Evolutionary conservation across 2,888 invertebrate species (phyloP).

Genomic region (Mythimna albipuncta): DNA sequence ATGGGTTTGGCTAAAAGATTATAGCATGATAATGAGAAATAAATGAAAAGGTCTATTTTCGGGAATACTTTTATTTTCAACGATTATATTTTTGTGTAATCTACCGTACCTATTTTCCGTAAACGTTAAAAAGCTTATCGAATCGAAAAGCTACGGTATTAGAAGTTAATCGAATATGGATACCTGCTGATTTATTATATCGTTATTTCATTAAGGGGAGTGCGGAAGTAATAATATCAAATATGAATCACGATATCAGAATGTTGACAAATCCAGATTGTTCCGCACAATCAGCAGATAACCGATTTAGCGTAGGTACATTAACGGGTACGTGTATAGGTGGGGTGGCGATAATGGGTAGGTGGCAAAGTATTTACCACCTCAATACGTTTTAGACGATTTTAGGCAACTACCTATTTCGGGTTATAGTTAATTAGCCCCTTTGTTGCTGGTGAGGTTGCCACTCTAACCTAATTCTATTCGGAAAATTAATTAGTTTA

Average conservation of each 20-base stretch:
- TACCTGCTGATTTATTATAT: slow-evolving; percentile 5
- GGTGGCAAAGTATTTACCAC: slow-evolving; percentile 1
- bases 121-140: slow-evolving; percentile 16
- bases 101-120: slow-evolving; percentile 19
- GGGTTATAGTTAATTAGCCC: slow-evolving; percentile 31
- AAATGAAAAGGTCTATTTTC: slow-evolving; percentile 46
- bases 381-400: slow-evolving; percentile 9
- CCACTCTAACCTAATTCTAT: slow-evolving; percentile 24
- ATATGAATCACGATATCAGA: slow-evolving; percentile 23
- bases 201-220: slow-evolving; percentile 4
- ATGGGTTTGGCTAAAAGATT: slow-evolving; percentile 50
- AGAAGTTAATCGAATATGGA: slow-evolving; percentile 5
- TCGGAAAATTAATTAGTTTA: slow-evolving; percentile 36
- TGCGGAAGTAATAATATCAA: slow-evolving; percentile 27
- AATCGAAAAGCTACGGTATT: slow-evolving; percentile 1
- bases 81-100: slow-evolving; percentile 25
- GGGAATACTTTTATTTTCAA: slow-evolving; percentile 29
- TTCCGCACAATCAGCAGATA: slow-evolving; percentile 42
- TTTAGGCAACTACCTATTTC: slow-evolving; percentile 6
- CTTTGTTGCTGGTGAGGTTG: slow-evolving; percentile 15
- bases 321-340: slow-evolving; percentile 23
- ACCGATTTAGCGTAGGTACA: slow-evolving; percentile 24
- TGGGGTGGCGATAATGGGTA: background rate
- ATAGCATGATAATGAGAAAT: slow-evolving; percentile 44
- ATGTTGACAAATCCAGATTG: slow-evolving; percentile 20